Conservation (phyloP, 2,113 vertebrate species). For the Panurus biarmicus region DNA sequence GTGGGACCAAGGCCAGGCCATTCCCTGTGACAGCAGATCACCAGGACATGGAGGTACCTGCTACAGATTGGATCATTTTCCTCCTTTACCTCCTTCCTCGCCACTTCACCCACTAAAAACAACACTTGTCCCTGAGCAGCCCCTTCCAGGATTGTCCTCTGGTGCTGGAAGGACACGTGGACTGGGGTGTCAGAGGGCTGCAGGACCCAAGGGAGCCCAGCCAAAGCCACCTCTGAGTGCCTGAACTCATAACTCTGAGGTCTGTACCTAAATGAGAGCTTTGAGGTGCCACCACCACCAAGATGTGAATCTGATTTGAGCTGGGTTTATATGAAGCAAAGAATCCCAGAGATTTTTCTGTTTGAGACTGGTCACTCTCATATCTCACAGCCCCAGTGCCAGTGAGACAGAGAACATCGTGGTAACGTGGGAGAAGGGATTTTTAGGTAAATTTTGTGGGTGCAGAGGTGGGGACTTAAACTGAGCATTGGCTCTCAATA, state of each 20-base stretch:
- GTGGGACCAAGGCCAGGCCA: background rate
- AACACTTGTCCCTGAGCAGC: rapidly evolving
- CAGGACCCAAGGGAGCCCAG: background rate
- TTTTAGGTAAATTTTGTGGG: background rate
- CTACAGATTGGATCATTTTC: background rate
- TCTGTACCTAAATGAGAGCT: background rate
- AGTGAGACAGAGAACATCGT: background rate
- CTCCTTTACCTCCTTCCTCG: background rate
- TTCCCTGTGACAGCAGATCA: background rate
- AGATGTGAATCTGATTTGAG: background rate
- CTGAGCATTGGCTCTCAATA: background rate
- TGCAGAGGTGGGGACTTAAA: background rate
- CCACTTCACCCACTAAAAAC: background rate
- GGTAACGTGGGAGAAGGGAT: background rate
- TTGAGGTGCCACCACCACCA: background rate
- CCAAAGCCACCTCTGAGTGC: background rate
- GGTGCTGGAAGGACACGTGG: background rate
- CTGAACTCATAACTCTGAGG: background rate
- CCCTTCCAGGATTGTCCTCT: background rate
- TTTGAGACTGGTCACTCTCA: background rate
- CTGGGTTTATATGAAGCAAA: background rate
- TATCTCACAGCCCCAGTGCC: background rate
- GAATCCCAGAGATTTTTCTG: background rate
- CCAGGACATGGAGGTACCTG: too few species aligned
- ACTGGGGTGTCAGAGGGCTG: background rate